Conservation (phyloP, 2,888 invertebrate genomes). For the Cepaea hortensis region DNA sequence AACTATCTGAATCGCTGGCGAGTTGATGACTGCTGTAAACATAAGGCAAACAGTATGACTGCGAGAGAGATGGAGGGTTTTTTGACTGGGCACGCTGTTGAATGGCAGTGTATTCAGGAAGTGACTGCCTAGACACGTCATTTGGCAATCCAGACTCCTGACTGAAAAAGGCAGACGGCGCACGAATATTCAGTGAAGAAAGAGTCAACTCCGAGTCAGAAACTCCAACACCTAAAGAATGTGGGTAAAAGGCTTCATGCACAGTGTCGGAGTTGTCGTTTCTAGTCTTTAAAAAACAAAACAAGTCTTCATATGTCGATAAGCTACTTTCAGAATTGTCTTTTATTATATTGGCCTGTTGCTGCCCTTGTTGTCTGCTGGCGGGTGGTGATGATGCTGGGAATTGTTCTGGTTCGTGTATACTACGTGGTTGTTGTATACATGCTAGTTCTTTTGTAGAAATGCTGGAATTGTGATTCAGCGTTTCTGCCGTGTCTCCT, state of each 20-base stretch:
- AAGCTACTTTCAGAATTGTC: not conserved
- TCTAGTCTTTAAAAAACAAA: no score
- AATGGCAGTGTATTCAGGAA: not conserved
- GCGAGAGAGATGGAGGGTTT: not conserved
- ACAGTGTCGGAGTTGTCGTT: not conserved
- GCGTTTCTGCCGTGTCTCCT: constrained; percentile 24
- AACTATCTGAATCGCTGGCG: not conserved
- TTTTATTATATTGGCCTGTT: not conserved
- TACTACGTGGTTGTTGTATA: not conserved
- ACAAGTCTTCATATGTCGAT: not conserved
- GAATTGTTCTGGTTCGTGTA: not conserved
- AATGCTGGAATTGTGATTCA: not conserved
- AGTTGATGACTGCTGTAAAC: not conserved
- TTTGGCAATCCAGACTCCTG: not conserved
- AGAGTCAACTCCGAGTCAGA: not conserved
- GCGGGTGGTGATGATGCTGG: not conserved
- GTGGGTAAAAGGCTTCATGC: not conserved
- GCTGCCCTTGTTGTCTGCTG: not conserved
- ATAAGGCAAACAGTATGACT: not conserved
- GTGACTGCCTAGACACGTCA: no score
- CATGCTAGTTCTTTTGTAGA: not conserved
- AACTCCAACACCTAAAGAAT: not conserved
- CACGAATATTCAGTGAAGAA: not conserved
- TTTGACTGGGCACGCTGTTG: not conserved
- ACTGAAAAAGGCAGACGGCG: not conserved